A percentile compares a stretch with the other conserved stretches of the same genome.
phyloP scores from a whole-genome alignment of 2,797 vertebrate genomes.

The Carapus acus region DNA sequence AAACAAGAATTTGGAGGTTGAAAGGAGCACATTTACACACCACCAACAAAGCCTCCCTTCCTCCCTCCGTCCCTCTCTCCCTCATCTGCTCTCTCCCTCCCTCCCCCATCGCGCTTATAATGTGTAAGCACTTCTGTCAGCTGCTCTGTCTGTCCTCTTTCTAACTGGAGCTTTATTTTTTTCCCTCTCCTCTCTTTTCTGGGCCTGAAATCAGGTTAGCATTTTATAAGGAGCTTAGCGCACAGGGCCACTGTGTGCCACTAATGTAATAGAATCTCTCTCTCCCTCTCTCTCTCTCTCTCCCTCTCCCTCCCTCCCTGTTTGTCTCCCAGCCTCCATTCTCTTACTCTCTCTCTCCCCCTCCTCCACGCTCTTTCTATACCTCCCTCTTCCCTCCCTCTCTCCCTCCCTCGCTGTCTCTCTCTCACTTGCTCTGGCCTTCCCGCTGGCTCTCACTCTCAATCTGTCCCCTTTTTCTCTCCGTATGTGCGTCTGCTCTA shows the following conservation, averaged over 20 bases:
- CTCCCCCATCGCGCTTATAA: conserved; percentile 30
- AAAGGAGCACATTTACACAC: conserved; percentile 8
- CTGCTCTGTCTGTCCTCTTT: conserved; percentile 62
- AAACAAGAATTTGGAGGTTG: no score
- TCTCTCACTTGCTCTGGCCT: conserved; percentile 34
- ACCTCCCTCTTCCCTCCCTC: conserved; percentile 32
- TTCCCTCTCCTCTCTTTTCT: conserved; percentile 69
- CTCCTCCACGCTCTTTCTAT: conserved; percentile 18
- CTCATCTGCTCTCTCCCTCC: no score
- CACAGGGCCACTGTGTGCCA: conserved; percentile 70
- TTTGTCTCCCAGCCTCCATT: no score
- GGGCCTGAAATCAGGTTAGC: conserved; percentile 75
- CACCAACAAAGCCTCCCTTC: conserved; percentile 13
- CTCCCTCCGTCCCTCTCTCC: no score
- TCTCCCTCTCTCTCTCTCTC: conserved; percentile 40
- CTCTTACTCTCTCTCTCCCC: no score
- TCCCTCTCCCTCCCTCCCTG: no score
- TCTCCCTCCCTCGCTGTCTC: conserved; percentile 13
- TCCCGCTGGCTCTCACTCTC: conserved; percentile 11
- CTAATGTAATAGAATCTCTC: conserved; percentile 70
- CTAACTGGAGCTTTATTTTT: conserved; percentile 61
- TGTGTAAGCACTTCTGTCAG: conserved; percentile 48
- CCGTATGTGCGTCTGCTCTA: conserved; percentile 57
- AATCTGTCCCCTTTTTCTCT: conserved; percentile 64
- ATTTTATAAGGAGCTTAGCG: conserved; percentile 78